A percentile compares a stretch with the other conserved stretches of the same genome.
Evolutionary conservation across 2,888 invertebrate genomes (phyloP).

Genomic region (Gasteruption jaculator): DNA sequence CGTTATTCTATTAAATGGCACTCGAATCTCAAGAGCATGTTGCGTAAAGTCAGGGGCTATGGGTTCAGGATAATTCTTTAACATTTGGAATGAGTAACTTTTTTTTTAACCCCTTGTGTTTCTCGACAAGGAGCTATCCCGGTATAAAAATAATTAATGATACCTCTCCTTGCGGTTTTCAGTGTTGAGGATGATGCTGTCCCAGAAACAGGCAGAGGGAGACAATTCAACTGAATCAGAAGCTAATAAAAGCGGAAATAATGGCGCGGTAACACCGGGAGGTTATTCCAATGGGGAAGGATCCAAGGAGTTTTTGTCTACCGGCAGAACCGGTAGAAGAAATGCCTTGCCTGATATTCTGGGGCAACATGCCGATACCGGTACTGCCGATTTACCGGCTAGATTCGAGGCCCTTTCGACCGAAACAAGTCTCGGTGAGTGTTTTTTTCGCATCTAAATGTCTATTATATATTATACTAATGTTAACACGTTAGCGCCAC

Average conservation of each 20-base stretch:
- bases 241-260: slow-evolving; percentile 6
- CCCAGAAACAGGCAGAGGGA: slow-evolving; percentile 37
- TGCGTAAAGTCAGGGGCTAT: slow-evolving; percentile 12
- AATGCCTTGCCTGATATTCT: slow-evolving; percentile 86
- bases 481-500: too few relatives aligned
- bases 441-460: too few relatives aligned
- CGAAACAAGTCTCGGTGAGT: slow-evolving; percentile 49
- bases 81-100: background rate
- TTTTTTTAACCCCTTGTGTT: background rate
- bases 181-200: slow-evolving; percentile 44
- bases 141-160: slow-evolving; percentile 4
- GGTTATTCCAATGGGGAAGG: slow-evolving; percentile 54
- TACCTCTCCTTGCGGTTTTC: slow-evolving; percentile 24
- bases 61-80: slow-evolving; percentile 2
- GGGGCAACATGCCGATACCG: slow-evolving; percentile 67
- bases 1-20: too few relatives aligned
- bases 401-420: slow-evolving; percentile 69
- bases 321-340: slow-evolving; percentile 80
- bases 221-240: slow-evolving; percentile 25
- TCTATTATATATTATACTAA: too few relatives aligned
- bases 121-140: background rate
- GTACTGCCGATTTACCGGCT: slow-evolving; percentile 73
- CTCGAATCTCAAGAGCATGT: slow-evolving; percentile 12
- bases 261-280: slow-evolving; percentile 41
- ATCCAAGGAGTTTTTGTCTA: slow-evolving; percentile 75